These are phyloP conservation scores for Odontothrips loti DNA, from an alignment of 2,888 invertebrate species.

Conservation along the genomic window DNA sequence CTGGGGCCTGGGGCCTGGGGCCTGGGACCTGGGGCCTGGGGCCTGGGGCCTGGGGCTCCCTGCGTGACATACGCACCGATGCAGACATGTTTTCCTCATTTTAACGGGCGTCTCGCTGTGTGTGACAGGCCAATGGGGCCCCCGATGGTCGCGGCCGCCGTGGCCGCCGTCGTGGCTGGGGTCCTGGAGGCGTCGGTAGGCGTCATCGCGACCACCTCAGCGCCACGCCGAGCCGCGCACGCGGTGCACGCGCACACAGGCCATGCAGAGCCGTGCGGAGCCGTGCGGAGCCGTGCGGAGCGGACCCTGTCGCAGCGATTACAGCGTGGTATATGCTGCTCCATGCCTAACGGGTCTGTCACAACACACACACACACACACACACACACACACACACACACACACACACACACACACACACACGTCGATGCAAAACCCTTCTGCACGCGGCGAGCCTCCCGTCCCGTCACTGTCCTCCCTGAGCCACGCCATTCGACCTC, in stretches of 20 bases:
- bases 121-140: conserved; percentile 8
- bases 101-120: neutral
- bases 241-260: no score
- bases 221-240: neutral
- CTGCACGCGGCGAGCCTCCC: neutral
- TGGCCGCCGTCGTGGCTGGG: no score
- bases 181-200: neutral
- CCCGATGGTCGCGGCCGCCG: neutral
- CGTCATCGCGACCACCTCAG: conserved; percentile 19
- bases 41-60: no score
- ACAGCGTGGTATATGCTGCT: conserved; percentile 3
- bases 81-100: neutral
- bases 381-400: neutral
- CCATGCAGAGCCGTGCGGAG: no score
- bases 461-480: neutral
- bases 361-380: neutral
- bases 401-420: neutral
- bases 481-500: no score
- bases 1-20: no score
- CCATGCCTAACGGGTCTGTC: conserved; percentile 16
- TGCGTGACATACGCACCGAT: no score
- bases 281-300: neutral
- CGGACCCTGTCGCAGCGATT: neutral
- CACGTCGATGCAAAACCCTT: neutral
- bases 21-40: no score